These are phyloP conservation scores for Teleogryllus occipitalis DNA, from an alignment of 1,140 invertebrate genomes.

Conservation along the genomic window DNA sequence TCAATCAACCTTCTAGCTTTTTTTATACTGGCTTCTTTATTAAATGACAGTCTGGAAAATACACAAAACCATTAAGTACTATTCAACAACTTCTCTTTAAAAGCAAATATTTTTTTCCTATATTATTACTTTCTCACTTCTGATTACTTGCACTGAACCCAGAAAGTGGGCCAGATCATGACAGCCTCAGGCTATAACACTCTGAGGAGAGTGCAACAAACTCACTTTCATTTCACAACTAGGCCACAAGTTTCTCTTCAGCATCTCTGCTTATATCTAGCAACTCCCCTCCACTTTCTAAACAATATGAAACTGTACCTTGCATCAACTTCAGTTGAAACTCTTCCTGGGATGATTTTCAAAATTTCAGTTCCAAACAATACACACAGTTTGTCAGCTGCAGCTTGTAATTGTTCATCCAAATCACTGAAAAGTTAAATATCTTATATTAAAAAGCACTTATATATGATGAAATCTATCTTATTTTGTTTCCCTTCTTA, in stretches of 20 bases:
- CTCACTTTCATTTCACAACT: not conserved
- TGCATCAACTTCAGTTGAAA: constrained; percentile 98
- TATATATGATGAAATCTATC: not conserved
- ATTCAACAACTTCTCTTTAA: too few relatives aligned
- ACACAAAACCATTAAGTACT: not conserved
- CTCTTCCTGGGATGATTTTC: constrained; percentile 94
- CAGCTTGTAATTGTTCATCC: constrained; percentile 63
- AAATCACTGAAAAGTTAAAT: constrained; percentile 43
- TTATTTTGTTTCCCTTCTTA: not conserved
- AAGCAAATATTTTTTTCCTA: too few relatives aligned
- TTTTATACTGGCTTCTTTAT: constrained; percentile 80
- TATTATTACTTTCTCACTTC: not conserved
- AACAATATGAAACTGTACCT: constrained; percentile 44
- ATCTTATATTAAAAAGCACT: not conserved
- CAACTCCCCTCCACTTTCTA: not conserved
- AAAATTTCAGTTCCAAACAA: constrained; percentile 95
- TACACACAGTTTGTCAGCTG: constrained; percentile 90
- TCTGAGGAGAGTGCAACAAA: not conserved
- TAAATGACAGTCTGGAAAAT: constrained; percentile 76
- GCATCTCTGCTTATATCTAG: not conserved
- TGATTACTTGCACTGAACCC: not conserved
- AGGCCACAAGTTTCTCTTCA: not conserved
- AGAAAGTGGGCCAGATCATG: not conserved
- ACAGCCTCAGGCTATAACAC: not conserved
- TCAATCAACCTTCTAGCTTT: constrained; percentile 85